Percentiles rank a stretch among this genome's conserved stretches.
Conservation (phyloP, 1,140 invertebrate genomes). For the Linepithema humile region DNA sequence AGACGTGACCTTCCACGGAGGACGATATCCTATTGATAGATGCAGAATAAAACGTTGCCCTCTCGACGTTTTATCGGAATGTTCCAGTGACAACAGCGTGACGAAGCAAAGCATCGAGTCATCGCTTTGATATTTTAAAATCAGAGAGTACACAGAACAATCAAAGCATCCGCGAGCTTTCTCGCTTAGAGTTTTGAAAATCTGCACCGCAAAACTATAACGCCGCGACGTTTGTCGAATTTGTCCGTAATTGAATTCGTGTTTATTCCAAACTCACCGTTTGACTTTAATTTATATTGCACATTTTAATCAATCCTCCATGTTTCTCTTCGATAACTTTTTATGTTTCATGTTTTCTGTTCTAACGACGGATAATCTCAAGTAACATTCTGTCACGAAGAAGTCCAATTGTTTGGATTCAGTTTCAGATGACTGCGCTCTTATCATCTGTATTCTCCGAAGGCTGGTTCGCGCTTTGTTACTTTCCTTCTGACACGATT, state of each 20-base stretch:
- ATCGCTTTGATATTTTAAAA: neutral
- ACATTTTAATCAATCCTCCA: neutral
- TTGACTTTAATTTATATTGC: too few species aligned
- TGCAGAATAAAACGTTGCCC: slow-evolving; percentile 53
- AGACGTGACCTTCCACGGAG: slow-evolving; percentile 56
- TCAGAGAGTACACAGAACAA: neutral
- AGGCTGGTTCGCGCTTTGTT: neutral
- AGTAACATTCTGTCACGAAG: neutral
- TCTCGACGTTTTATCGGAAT: slow-evolving; percentile 37
- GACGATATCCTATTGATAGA: slow-evolving; percentile 64
- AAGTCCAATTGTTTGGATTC: too few species aligned
- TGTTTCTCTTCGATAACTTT: neutral
- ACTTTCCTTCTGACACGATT: neutral
- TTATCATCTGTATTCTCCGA: neutral
- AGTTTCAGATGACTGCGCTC: neutral
- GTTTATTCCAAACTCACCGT: neutral
- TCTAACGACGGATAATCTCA: neutral
- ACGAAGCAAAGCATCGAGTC: neutral
- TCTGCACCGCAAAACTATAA: neutral
- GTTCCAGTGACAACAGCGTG: slow-evolving; percentile 34
- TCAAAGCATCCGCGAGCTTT: neutral
- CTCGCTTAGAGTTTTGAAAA: neutral
- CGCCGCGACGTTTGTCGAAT: neutral
- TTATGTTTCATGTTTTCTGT: neutral
- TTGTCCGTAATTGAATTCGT: neutral